A percentile compares a stretch with the other conserved stretches of the same genome.
phyloP scores from a whole-genome alignment of 2,888 invertebrate genomes.

The Ochropleura plecta region DNA sequence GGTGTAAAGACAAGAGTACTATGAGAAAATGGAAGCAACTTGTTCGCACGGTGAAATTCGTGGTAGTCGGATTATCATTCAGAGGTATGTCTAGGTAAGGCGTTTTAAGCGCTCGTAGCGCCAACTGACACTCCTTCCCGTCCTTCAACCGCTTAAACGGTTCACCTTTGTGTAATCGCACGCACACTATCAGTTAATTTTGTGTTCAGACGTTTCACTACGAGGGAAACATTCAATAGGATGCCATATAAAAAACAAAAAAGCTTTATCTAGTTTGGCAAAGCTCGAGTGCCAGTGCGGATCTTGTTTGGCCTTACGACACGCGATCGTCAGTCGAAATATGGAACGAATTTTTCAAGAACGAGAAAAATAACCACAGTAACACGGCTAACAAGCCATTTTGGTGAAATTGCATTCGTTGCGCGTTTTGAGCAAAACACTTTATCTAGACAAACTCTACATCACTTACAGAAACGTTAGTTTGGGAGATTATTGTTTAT shows the following conservation, averaged over 20 bases:
- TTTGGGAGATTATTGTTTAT: neutral
- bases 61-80: constrained; percentile 3
- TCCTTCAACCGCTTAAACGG: neutral
- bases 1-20: constrained; percentile 31
- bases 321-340: neutral
- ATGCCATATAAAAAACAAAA: neutral
- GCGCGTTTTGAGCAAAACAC: no score
- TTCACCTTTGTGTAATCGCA: neutral
- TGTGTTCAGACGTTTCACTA: neutral
- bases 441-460: neutral
- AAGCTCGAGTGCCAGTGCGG: neutral
- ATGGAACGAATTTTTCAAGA: neutral
- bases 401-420: neutral
- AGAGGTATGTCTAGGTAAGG: neutral
- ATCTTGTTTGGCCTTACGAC: no score
- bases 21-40: constrained; percentile 51
- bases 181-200: neutral
- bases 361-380: neutral
- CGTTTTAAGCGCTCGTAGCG: neutral
- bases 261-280: neutral
- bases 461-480: neutral
- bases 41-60: constrained; percentile 30
- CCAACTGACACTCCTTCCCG: neutral
- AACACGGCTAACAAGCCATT: neutral
- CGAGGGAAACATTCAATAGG: neutral